Conservation (phyloP, 2,113 vertebrate species). For the Psophia crepitans region DNA sequence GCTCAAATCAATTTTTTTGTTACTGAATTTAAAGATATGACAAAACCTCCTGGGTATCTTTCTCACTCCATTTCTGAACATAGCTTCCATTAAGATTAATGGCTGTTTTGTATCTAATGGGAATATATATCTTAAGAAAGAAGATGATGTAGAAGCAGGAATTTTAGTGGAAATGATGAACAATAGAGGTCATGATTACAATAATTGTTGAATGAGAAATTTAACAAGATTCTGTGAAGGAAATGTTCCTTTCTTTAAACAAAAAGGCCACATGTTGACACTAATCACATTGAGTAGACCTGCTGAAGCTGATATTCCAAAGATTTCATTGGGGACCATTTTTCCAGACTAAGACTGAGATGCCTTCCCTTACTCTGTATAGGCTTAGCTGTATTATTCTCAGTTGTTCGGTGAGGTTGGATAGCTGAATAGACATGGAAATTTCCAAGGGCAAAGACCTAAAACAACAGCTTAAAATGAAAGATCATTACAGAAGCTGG, state of each 20-base stretch:
- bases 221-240: slow-evolving; percentile 38
- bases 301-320: slow-evolving; percentile 29
- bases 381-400: background rate
- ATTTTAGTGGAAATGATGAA: slow-evolving; percentile 54
- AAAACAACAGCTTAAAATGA: background rate
- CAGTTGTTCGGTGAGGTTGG: background rate
- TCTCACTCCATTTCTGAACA: slow-evolving; percentile 30
- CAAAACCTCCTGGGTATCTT: slow-evolving; percentile 35
- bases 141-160: slow-evolving; percentile 32
- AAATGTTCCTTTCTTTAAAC: slow-evolving; percentile 38
- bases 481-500: background rate
- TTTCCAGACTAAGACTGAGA: slow-evolving; percentile 9
- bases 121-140: slow-evolving; percentile 55
- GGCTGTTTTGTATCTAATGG: slow-evolving; percentile 44
- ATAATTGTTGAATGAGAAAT: slow-evolving; percentile 52
- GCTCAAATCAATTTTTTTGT: slow-evolving; percentile 36
- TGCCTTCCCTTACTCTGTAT: background rate
- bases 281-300: slow-evolving; percentile 36
- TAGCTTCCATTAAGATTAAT: slow-evolving; percentile 62
- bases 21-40: slow-evolving; percentile 38
- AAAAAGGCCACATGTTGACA: slow-evolving; percentile 52
- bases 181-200: slow-evolving; percentile 55
- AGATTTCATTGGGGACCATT: slow-evolving; percentile 52
- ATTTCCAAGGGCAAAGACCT: background rate
- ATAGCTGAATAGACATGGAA: background rate